Evolutionary conservation across 2,888 invertebrate species (phyloP), one percentile per base, ranked within the genome.

Genomic region (Aphrophora alni): DNA sequence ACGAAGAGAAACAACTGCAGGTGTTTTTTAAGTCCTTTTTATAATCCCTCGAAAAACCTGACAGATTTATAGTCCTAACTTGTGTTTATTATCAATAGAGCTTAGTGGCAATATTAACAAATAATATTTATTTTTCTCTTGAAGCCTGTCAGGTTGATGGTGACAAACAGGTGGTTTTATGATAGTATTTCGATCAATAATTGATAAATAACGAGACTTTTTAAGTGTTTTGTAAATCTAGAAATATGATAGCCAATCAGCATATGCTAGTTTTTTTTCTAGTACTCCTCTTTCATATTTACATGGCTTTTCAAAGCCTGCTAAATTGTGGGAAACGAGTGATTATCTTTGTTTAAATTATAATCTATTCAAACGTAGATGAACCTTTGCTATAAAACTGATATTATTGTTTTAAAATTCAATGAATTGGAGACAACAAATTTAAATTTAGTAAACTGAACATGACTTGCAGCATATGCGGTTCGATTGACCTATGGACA

Each of bases 51-150:
- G 14, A n/a, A 59, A 59, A 59, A 59, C 1, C 4, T 59, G 59
- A 59, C 59, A 59, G n/a, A 21, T 59, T 59, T 59, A 59, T 59
- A 21, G 59, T 12, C 21, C 21, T 59, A 21, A 59, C 59, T 21
- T 59, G 59, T 59, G 12, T 59, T 59, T 14, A 21, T 59, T 59
- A 59, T 59, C 59, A 21, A 59, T 21, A 59, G 21, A 21, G 59
- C 59, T 59, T 59, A 59, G 59, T 4, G 59, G 21, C 59, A 59
- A 59, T 59, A 21, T 59, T 59, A 59, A 59, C 59, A 59, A 59
- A 59, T 59, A 59, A 59, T 59, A 59, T 59, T 59, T 59, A 59
- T 59, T 59, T 59, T 59, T 59, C 59, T 21, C 59, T 59, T 21
- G 59, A 59, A 59, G 21, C 21, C 7, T 59, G 59, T 59, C 59